Conservation (phyloP, 2,113 vertebrate genomes). For the Calidris pygmaea region DNA sequence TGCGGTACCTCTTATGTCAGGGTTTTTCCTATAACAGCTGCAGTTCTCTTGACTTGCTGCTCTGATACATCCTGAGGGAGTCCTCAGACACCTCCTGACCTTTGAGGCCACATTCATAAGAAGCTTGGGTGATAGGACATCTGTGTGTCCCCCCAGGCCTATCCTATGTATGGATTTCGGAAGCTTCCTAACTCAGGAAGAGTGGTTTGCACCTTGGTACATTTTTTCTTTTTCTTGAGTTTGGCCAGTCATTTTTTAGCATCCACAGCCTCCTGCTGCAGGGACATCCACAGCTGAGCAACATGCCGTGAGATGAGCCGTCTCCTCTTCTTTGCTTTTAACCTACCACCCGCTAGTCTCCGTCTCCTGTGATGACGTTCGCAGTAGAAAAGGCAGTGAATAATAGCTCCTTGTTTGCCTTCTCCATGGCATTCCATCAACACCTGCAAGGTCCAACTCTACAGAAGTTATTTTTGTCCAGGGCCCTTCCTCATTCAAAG, state of each 20-base stretch:
- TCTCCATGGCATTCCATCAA: neutral
- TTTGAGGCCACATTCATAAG: neutral
- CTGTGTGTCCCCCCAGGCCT: neutral
- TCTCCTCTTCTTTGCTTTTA: neutral
- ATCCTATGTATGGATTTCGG: neutral
- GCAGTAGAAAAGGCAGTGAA: neutral
- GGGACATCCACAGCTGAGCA: neutral
- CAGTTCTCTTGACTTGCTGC: neutral
- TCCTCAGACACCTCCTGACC: neutral
- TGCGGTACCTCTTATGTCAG: fast-evolving
- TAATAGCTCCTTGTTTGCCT: neutral
- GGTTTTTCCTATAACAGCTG: neutral
- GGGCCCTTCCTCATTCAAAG: neutral
- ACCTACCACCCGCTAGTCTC: neutral
- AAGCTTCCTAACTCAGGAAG: neutral
- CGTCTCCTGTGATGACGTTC: neutral
- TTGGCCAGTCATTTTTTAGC: neutral
- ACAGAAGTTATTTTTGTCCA: neutral
- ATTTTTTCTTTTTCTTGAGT: neutral
- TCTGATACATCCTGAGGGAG: neutral
- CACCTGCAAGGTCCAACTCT: neutral
- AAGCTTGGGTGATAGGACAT: neutral
- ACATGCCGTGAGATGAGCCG: neutral
- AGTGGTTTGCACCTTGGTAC: neutral
- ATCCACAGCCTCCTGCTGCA: neutral